Evolutionary conservation across 1,140 invertebrate species (phyloP).

Genomic region (Scaptomyza hsui): DNA sequence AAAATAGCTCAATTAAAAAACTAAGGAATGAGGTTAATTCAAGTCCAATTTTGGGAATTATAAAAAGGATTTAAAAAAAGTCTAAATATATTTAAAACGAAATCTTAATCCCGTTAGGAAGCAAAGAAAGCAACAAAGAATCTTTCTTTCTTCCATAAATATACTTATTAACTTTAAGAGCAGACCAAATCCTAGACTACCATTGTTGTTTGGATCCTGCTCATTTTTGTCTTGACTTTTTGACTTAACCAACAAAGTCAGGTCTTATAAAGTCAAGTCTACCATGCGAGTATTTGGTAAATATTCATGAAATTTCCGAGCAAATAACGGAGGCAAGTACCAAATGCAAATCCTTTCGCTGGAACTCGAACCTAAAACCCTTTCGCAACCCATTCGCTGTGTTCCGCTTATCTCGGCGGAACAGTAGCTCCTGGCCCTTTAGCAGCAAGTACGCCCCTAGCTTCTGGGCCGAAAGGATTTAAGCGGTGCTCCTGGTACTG

Average conservation of each 20-base stretch:
- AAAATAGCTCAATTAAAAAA: slow-evolving; percentile 1
- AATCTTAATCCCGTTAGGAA: too few species aligned
- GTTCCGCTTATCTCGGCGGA: slow-evolving; percentile 27
- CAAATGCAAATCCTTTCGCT: slow-evolving; percentile 45
- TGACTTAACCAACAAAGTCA: slow-evolving; percentile 50
- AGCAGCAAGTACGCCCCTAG: slow-evolving; percentile 53
- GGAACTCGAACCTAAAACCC: slow-evolving; percentile 17
- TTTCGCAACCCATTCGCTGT: slow-evolving; percentile 9
- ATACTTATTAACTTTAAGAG: too few species aligned
- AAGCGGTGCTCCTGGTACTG: slow-evolving; percentile 31
- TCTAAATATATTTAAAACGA: too few species aligned
- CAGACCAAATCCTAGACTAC: neutral
- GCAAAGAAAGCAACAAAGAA: neutral
- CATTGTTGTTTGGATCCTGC: neutral
- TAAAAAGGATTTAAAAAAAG: neutral
- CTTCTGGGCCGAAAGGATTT: slow-evolving; percentile 57
- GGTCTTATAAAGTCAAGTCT: slow-evolving; percentile 51
- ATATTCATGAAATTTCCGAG: slow-evolving; percentile 68
- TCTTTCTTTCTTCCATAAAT: too few species aligned
- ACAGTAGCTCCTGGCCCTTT: slow-evolving; percentile 71
- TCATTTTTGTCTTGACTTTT: slow-evolving; percentile 66
- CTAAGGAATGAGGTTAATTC: neutral
- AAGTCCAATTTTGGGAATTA: neutral
- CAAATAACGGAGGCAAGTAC: slow-evolving; percentile 24
- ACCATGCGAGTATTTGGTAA: slow-evolving; percentile 67